These are phyloP conservation scores for Sturnira hondurensis DNA, from an alignment of 2,113 vertebrate genomes.

Conservation along the genomic window DNA sequence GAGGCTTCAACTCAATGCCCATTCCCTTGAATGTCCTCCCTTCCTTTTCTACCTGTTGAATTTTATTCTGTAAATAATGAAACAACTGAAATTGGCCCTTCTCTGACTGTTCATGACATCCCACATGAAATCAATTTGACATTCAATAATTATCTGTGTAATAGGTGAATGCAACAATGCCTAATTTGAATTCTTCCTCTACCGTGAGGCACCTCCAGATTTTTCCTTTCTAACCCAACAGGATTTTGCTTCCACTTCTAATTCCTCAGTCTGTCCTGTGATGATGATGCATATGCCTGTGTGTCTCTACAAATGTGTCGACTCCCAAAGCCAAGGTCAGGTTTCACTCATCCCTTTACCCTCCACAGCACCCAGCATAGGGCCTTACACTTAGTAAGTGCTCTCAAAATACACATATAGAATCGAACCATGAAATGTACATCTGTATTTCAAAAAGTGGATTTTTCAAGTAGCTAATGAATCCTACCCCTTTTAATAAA, in stretches of 20 bases:
- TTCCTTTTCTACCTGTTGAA: not conserved
- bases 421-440: not conserved
- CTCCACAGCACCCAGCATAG: not conserved
- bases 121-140: not conserved
- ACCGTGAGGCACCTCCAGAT: not conserved
- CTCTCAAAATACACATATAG: not conserved
- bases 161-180: not conserved
- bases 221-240: not conserved
- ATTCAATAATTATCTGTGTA: not conserved
- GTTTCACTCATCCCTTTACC: not conserved
- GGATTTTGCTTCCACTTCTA: not conserved
- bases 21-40: not conserved
- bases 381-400: not conserved
- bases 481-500: slow-evolving; percentile 5
- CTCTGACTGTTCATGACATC: not conserved
- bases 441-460: not conserved
- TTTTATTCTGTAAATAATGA: slow-evolving; percentile 44
- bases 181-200: not conserved
- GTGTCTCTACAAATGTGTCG: not conserved
- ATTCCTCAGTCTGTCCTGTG: not conserved
- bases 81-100: slow-evolving; percentile 1
- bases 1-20: not conserved
- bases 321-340: not conserved
- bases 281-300: not conserved
- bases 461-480: slow-evolving; percentile 7